Conservation (phyloP, 2,888 invertebrate species). For the Cheilosia scutellata region DNA sequence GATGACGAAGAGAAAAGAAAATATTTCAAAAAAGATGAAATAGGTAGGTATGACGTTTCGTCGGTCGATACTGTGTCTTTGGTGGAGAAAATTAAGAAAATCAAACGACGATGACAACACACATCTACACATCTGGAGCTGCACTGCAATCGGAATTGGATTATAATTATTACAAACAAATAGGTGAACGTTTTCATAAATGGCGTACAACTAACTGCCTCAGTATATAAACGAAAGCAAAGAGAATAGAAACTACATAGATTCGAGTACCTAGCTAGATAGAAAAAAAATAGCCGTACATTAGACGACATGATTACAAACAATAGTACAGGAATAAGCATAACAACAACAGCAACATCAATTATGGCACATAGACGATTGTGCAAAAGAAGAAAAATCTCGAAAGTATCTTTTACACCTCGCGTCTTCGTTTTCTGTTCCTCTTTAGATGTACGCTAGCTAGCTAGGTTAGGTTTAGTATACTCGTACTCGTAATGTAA, state of each 20-base stretch:
- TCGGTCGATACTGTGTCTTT: neutral
- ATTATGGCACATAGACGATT: slow-evolving; percentile 73
- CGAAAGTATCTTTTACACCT: slow-evolving; percentile 74
- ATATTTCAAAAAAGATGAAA: slow-evolving; percentile 13
- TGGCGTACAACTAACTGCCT: neutral
- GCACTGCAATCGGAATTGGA: slow-evolving; percentile 63
- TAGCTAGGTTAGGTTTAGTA: slow-evolving; percentile 21
- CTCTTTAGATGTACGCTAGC: slow-evolving; percentile 23
- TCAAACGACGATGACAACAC: too few relatives aligned
- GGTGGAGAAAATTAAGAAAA: slow-evolving; percentile 10
- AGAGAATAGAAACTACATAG: slow-evolving; percentile 7
- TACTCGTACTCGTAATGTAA: slow-evolving; percentile 6
- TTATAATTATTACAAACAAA: slow-evolving; percentile 60
- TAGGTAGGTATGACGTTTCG: slow-evolving; percentile 1
- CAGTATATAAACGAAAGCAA: slow-evolving; percentile 41
- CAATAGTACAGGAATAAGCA: slow-evolving; percentile 54
- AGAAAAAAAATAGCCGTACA: slow-evolving; percentile 40
- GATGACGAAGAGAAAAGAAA: slow-evolving; percentile 22
- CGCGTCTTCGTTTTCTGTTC: slow-evolving; percentile 44
- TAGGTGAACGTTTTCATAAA: slow-evolving; percentile 46
- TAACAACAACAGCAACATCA: slow-evolving; percentile 58
- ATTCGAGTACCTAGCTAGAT: neutral
- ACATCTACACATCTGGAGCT: slow-evolving; percentile 53
- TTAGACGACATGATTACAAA: slow-evolving; percentile 74
- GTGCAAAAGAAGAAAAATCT: slow-evolving; percentile 73